A percentile compares a stretch with the other conserved stretches of the same genome.
These are phyloP conservation scores for Cervus canadensis DNA, from an alignment of 2,113 vertebrate genomes.

Conservation along the genomic window DNA sequence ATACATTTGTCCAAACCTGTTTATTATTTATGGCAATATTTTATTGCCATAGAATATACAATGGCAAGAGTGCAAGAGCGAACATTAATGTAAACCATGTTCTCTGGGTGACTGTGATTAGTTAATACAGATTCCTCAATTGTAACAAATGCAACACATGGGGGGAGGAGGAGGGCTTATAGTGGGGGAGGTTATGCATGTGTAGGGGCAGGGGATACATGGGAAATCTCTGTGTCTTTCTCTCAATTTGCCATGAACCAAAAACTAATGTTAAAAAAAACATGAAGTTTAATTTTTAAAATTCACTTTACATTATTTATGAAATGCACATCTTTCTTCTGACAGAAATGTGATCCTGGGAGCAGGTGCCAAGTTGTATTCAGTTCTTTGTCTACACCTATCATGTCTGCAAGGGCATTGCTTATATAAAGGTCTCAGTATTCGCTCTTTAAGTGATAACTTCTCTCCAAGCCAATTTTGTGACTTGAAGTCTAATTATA, in stretches of 20 bases:
- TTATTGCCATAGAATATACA: background rate
- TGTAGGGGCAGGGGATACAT: accelerated
- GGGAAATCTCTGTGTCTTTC: background rate
- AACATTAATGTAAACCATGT: background rate
- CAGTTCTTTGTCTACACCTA: background rate
- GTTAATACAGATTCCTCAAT: background rate
- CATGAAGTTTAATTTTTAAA: background rate
- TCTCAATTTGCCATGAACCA: background rate
- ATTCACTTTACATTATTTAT: background rate
- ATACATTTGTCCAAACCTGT: background rate
- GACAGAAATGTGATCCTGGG: background rate
- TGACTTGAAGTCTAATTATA: background rate
- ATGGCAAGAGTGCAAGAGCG: too few species aligned
- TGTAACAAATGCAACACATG: background rate
- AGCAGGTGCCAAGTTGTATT: background rate
- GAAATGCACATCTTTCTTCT: background rate
- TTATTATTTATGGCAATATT: too few species aligned
- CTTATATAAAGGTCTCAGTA: background rate
- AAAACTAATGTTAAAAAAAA: background rate
- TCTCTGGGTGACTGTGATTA: background rate
- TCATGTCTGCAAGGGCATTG: background rate
- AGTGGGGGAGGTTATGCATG: background rate
- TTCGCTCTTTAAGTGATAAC: background rate
- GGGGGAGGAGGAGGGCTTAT: background rate
- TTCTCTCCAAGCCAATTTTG: background rate